Evolutionary conservation across 1,140 invertebrate genomes (phyloP).

Genomic region (Neodiprion virginianus): DNA sequence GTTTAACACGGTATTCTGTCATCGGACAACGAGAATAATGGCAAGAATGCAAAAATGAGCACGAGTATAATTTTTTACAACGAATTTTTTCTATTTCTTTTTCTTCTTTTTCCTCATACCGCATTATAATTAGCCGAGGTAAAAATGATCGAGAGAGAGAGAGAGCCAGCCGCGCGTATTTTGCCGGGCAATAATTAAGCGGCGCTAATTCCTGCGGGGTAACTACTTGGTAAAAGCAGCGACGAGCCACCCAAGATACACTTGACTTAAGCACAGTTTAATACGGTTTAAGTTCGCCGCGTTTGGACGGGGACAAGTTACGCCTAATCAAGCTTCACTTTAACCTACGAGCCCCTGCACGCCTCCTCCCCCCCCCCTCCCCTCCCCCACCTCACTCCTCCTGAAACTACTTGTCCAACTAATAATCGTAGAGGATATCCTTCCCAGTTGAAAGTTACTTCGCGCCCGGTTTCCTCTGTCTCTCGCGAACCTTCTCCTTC

Average conservation of each 20-base stretch:
- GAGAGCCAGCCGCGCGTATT: too few relatives aligned
- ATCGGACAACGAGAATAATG: too few relatives aligned
- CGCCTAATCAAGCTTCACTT: constrained; percentile 7
- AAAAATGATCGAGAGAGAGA: too few relatives aligned
- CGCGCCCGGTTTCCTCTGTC: background rate
- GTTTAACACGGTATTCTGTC: too few relatives aligned
- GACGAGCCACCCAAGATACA: background rate
- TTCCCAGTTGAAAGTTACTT: background rate
- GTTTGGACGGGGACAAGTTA: constrained; percentile 4
- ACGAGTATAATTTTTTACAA: too few relatives aligned
- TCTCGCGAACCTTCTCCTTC: background rate
- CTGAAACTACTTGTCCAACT: background rate
- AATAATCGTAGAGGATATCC: constrained; percentile 7
- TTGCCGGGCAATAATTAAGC: background rate
- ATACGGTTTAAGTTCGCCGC: constrained; percentile 1
- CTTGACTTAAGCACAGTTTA: constrained; percentile 7
- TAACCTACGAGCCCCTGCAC: background rate
- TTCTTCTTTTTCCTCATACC: too few relatives aligned
- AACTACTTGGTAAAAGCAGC: background rate
- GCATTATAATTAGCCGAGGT: too few relatives aligned
- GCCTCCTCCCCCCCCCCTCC: background rate
- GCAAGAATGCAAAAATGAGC: too few relatives aligned
- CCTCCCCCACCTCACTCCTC: too few relatives aligned
- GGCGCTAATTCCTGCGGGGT: background rate
- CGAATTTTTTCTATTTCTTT: too few relatives aligned